These are phyloP conservation scores for Lucinisca nassula DNA, from an alignment of 2,888 invertebrate species.

Conservation along the genomic window DNA sequence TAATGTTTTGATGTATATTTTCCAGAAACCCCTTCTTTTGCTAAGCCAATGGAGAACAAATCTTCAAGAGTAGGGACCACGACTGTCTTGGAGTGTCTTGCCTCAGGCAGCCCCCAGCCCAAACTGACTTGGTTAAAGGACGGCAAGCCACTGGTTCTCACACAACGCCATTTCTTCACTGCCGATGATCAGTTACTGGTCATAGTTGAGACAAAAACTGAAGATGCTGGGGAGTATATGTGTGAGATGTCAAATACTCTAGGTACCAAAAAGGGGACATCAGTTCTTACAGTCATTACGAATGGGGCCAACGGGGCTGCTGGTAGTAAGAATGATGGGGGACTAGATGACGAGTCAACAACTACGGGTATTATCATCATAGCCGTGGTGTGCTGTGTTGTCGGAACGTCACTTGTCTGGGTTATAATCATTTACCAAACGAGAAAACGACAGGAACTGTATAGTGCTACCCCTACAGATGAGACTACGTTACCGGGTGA, in stretches of 20 bases:
- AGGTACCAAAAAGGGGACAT: conserved; percentile 93
- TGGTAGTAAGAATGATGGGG: conserved; percentile 56
- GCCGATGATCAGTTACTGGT: conserved; percentile 96
- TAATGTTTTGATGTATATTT: conserved; percentile 49
- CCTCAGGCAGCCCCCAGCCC: conserved; percentile 95
- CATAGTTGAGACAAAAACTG: conserved; percentile 93
- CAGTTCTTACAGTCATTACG: conserved; percentile 92
- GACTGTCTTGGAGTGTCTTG: conserved; percentile 96
- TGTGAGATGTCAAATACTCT: conserved; percentile 96
- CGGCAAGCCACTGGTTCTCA: conserved; percentile 91
- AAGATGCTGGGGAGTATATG: conserved; percentile 95
- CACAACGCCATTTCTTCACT: conserved; percentile 95
- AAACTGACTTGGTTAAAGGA: conserved; percentile 95
- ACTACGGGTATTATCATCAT: conserved; percentile 96
- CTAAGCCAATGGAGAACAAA: conserved; percentile 94
- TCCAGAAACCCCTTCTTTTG: conserved; percentile 95
- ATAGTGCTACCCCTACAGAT: conserved; percentile 86
- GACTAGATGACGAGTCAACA: conserved; percentile 91
- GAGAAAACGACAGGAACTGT: conserved; percentile 89
- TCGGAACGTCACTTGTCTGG: conserved; percentile 97
- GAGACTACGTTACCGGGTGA: conserved; percentile 85
- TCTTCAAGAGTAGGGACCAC: conserved; percentile 94
- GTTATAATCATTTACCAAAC: conserved; percentile 96
- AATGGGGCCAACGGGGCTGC: conserved; percentile 20
- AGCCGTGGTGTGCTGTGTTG: conserved; percentile 96